Evolutionary conservation across 2,888 invertebrate genomes (phyloP).

Genomic region (Polyploca ridens): DNA sequence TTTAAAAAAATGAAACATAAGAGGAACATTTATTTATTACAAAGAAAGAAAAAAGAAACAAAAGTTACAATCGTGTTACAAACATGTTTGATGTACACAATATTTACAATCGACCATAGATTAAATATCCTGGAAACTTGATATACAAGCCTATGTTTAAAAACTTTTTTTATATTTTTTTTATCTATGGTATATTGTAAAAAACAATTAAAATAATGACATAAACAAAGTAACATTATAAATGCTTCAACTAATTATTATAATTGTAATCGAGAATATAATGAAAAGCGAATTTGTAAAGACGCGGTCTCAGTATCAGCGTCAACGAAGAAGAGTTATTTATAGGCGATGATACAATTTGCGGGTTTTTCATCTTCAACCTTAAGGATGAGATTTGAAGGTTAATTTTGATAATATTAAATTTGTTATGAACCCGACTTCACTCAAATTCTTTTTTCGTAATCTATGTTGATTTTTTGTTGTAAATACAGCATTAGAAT

Average conservation of each 20-base stretch:
- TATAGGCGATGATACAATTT: background rate
- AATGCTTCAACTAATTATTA: constrained; percentile 50
- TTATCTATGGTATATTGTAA: constrained; percentile 1
- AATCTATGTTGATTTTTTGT: too few species aligned
- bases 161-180: background rate
- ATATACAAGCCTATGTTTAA: too few species aligned
- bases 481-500: too few species aligned
- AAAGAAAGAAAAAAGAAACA: constrained; percentile 31
- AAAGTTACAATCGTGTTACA: constrained; percentile 31
- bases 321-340: constrained; percentile 12
- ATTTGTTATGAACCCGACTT: too few species aligned
- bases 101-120: constrained; percentile 1
- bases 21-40: constrained; percentile 43
- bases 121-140: background rate
- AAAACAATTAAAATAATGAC: constrained; percentile 31
- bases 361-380: background rate
- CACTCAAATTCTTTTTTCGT: too few species aligned
- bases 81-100: constrained; percentile 26
- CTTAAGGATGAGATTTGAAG: too few species aligned
- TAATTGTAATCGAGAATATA: background rate
- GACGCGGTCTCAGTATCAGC: constrained; percentile 29
- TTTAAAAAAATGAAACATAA: constrained; percentile 46
- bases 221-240: constrained; percentile 44
- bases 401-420: too few species aligned
- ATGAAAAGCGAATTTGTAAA: constrained; percentile 20